Percentiles rank a stretch among this genome's conserved stretches.
Evolutionary conservation across 2,888 invertebrate genomes (phyloP).

Genomic region (Schrankia costaestrigalis): DNA sequence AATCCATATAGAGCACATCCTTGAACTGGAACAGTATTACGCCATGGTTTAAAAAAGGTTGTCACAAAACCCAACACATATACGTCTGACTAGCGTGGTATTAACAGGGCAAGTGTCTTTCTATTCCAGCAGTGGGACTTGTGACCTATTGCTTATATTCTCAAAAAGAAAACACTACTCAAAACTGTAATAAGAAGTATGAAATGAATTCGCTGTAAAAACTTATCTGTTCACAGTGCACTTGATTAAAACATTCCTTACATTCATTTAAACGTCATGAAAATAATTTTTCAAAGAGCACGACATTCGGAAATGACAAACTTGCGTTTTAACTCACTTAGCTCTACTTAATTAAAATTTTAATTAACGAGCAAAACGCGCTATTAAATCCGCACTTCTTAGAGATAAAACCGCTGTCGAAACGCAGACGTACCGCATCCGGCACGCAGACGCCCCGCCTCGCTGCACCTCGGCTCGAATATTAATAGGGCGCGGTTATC

Average conservation of each 20-base stretch:
- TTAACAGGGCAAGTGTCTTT: too few relatives aligned
- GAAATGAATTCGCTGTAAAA: too few relatives aligned
- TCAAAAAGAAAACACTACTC: too few relatives aligned
- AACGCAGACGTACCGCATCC: constrained; percentile 6
- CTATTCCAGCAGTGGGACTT: too few relatives aligned
- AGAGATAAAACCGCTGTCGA: constrained; percentile 11
- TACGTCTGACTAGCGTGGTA: too few relatives aligned
- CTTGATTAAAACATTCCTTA: constrained; percentile 18
- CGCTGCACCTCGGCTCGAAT: constrained; percentile 30
- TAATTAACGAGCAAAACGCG: constrained; percentile 18
- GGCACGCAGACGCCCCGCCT: constrained; percentile 5
- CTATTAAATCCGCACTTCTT: constrained; percentile 18
- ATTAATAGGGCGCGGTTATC: constrained; percentile 49
- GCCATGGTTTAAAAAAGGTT: too few relatives aligned
- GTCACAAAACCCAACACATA: too few relatives aligned
- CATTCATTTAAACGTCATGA: constrained; percentile 6
- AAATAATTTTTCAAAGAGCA: constrained; percentile 9
- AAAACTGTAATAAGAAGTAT: too few relatives aligned
- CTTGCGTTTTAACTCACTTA: constrained; percentile 16
- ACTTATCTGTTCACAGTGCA: too few relatives aligned
- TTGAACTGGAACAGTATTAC: too few relatives aligned
- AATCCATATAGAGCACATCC: too few relatives aligned
- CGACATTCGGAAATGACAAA: constrained; percentile 18
- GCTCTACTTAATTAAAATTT: constrained; percentile 25
- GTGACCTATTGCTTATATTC: too few relatives aligned